Evolutionary conservation across 2,113 vertebrate species (phyloP), one percentile per base, ranked within the genome.

Genomic region (Sander vitreus): DNA sequence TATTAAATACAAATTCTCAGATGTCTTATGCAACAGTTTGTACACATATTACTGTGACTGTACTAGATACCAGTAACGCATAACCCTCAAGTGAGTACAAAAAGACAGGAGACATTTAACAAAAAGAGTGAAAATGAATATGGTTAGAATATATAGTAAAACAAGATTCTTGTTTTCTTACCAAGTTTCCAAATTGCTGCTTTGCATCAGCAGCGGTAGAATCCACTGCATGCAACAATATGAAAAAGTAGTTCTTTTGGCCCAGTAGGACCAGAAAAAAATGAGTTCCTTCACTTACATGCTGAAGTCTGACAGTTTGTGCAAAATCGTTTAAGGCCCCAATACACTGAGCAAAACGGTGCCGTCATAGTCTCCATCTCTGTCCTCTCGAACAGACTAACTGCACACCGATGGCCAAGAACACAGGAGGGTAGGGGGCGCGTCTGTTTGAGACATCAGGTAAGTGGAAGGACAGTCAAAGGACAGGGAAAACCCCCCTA

Each of bases 111-210:
- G 16, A 54, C 1, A 18, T 13, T 25, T 10, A 27, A 55, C 10
- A 23, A 60, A 51, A 48, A 63, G 39, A 47, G 39, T 43, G 15
- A 19, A 8, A 0, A 19, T 12, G 12, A 33, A 15, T 30, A n/a
- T 1, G 14, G 2, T 27, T 7, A 18, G 7, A 36, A 27, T 5
- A n/a, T 3, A 54, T 1, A 11, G 39, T 43, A n/a, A 27, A 47
- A 15, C 2, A 73, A 53, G 9, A 63, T 13, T 58, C 1, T 71
- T 23, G 27, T 66, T 16, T 57, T 55, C 92, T 91, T 85, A 93
- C 93, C 90, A 78, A 85, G 54, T 83, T 59, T 80, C 60, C 57
- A 62, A 68, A 57, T 0, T 9, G 55, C 27, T 60, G 63, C 21
- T 78, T 45, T 72, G 25, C 75, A 76, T 92, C 70, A 78, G 39